phyloP scores from a whole-genome alignment of 2,113 vertebrate genomes.

The Poeciliopsis retropinna region DNA sequence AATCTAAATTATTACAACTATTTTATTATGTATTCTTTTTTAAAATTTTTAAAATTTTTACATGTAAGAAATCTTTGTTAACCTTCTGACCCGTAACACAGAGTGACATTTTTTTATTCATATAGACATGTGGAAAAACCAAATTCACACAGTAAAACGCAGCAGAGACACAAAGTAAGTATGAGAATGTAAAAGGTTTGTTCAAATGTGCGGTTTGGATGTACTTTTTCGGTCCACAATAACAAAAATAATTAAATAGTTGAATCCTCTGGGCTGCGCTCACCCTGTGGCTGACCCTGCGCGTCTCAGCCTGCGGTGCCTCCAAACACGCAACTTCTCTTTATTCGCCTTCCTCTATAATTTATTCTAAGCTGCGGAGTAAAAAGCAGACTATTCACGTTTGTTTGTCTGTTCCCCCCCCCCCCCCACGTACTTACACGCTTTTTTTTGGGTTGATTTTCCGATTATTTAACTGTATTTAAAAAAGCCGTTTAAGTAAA shows the following conservation, averaged over 20 bases:
- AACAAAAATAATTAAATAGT: not conserved
- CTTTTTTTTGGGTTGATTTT: too few relatives aligned
- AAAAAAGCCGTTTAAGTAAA: not conserved
- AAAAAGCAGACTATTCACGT: not conserved
- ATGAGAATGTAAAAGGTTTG: too few relatives aligned
- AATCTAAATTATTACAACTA: not conserved
- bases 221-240: too few relatives aligned
- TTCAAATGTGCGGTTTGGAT: too few relatives aligned
- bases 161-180: too few relatives aligned
- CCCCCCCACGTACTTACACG: too few relatives aligned
- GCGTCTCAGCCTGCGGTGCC: not conserved
- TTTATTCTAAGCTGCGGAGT: not conserved
- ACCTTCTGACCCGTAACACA: too few relatives aligned
- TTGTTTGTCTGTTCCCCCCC: not conserved
- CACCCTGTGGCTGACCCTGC: not conserved
- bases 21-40: not conserved
- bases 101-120: too few relatives aligned
- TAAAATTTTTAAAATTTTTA: too few relatives aligned
- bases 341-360: not conserved
- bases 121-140: too few relatives aligned
- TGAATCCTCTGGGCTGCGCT: not conserved
- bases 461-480: not conserved
- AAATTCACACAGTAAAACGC: too few relatives aligned
- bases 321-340: not conserved
- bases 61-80: too few relatives aligned